phyloP scores from a whole-genome alignment of 2,797 vertebrate genomes.

The Crotalus adamanteus region DNA sequence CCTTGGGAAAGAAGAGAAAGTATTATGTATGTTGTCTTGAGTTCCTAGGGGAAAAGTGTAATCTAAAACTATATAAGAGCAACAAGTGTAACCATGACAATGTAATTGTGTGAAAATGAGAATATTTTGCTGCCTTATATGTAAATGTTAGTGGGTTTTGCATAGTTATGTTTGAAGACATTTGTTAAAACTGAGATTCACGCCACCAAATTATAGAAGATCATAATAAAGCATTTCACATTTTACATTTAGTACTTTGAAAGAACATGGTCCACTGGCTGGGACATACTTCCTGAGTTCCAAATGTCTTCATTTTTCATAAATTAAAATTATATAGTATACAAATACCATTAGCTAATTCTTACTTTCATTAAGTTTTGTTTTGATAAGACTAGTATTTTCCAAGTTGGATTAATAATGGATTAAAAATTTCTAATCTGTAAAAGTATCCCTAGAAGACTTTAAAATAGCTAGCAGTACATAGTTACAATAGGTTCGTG shows the following conservation, averaged over 20 bases:
- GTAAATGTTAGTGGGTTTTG: neutral
- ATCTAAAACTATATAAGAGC: neutral
- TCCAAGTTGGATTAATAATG: neutral
- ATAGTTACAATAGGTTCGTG: neutral
- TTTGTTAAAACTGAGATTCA: neutral
- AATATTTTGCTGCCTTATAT: neutral
- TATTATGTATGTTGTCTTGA: neutral
- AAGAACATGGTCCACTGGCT: neutral
- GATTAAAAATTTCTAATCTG: neutral
- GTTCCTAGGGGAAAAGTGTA: neutral
- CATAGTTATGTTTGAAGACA: neutral
- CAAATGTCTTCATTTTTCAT: neutral
- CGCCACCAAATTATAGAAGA: neutral
- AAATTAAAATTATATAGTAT: neutral
- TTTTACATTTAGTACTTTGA: neutral
- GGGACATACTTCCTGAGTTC: neutral
- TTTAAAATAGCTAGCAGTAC: neutral
- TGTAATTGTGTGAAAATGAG: neutral
- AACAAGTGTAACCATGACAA: neutral
- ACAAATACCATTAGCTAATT: neutral
- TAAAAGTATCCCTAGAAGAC: neutral
- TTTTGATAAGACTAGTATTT: neutral
- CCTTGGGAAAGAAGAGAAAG: neutral
- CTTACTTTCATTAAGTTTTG: neutral
- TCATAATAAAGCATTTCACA: neutral